Evolutionary conservation across 2,888 invertebrate genomes (phyloP).

Genomic region (Apomyelois bistriatella): DNA sequence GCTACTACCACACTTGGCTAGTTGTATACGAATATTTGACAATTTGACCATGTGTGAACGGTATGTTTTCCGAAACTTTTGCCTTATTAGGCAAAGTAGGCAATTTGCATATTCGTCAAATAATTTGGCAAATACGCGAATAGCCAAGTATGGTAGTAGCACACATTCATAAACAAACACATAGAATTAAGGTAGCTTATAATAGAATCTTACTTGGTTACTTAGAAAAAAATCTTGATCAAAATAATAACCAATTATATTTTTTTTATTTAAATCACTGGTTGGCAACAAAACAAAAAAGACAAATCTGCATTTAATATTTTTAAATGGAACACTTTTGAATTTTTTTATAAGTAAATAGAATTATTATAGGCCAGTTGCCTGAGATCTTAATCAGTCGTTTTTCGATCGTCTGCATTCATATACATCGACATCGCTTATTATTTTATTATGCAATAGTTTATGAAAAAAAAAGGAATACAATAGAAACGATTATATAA

Average conservation of each 20-base stretch:
- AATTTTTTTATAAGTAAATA: constrained; percentile 7
- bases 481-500: too few species aligned
- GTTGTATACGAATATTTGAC: too few species aligned
- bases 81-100: too few species aligned
- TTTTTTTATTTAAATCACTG: not conserved
- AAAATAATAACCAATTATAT: not conserved
- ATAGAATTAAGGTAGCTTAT: not conserved
- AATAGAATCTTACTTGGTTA: not conserved
- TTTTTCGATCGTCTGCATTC: constrained; percentile 15
- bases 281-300: constrained; percentile 6
- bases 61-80: too few species aligned
- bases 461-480: too few species aligned
- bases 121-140: too few species aligned
- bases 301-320: too few species aligned
- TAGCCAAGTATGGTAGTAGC: too few species aligned
- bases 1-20: too few species aligned
- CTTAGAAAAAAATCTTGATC: not conserved
- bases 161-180: too few species aligned
- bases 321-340: constrained; percentile 26
- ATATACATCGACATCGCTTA: constrained; percentile 2
- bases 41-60: too few species aligned
- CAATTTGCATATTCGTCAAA: too few species aligned
- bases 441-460: constrained; percentile 2
- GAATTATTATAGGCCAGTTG: constrained; percentile 34
- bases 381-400: constrained; percentile 54